Conservation (phyloP, 2,797 vertebrate species). For the Carcharodon carcharias region DNA sequence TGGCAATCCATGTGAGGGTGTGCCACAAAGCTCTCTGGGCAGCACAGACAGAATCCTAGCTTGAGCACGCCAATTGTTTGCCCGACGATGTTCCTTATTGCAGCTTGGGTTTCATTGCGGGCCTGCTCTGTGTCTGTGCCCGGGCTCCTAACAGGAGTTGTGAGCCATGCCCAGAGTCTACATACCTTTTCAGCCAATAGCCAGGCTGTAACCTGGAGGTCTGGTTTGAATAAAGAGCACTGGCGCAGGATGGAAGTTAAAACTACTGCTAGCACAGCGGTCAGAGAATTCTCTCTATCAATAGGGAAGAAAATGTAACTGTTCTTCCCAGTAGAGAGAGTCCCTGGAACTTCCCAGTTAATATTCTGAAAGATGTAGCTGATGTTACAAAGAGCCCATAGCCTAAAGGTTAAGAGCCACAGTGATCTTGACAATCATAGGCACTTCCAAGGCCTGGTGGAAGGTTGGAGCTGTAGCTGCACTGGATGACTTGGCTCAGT, state of each 20-base stretch:
- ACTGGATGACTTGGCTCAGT: neutral
- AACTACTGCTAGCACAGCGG: neutral
- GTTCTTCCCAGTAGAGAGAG: too few species aligned
- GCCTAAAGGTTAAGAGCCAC: neutral
- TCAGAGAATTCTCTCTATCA: neutral
- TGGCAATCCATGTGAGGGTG: neutral
- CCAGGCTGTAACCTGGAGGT: neutral
- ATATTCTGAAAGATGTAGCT: neutral
- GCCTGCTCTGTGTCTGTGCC: neutral
- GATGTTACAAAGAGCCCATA: neutral
- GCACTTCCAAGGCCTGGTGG: neutral
- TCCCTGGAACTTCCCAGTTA: neutral
- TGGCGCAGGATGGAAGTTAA: neutral
- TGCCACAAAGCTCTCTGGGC: neutral
- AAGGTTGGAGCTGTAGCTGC: neutral
- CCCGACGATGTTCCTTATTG: neutral
- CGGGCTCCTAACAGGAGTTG: neutral
- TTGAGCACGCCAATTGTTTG: neutral
- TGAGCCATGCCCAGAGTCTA: neutral
- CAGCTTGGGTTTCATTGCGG: neutral
- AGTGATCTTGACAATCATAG: neutral
- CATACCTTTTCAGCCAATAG: neutral
- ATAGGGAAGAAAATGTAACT: neutral
- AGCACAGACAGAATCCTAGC: neutral
- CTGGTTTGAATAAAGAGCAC: neutral